Evolutionary conservation across 2,113 vertebrate genomes (phyloP).

Genomic region (Arizona elegans): DNA sequence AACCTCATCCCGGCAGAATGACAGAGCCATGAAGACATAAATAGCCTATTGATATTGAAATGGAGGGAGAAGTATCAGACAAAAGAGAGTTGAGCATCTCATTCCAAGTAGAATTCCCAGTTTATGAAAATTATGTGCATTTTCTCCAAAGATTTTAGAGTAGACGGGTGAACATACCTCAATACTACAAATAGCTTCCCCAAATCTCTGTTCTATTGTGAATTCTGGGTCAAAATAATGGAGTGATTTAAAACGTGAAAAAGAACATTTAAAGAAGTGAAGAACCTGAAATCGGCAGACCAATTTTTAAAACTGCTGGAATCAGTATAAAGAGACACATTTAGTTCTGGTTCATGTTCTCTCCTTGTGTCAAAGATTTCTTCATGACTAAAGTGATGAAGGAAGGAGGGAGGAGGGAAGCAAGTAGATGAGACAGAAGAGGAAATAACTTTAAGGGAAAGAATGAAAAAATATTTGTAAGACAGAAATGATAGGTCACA

Average conservation of each 20-base stretch:
- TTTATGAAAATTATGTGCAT: neutral
- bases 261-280: neutral
- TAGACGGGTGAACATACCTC: neutral
- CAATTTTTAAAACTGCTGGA: neutral
- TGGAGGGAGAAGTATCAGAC: too few relatives aligned
- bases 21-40: constrained; percentile 87
- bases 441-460: neutral
- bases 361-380: neutral
- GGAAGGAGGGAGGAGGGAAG: neutral
- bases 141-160: neutral
- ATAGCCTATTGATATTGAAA: constrained; percentile 70
- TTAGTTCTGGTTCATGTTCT: neutral
- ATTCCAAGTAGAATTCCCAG: too few relatives aligned
- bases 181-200: neutral
- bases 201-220: neutral
- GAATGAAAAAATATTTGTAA: neutral
- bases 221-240: neutral
- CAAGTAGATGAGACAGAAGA: neutral
- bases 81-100: neutral
- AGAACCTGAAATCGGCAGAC: neutral
- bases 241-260: neutral
- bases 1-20: constrained; percentile 90
- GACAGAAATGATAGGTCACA: neutral
- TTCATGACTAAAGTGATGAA: neutral
- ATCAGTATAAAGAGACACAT: neutral